A percentile compares a stretch with the other conserved stretches of the same genome.
Conservation (phyloP, 2,888 invertebrate species). For the Ptilodon capucinus region DNA sequence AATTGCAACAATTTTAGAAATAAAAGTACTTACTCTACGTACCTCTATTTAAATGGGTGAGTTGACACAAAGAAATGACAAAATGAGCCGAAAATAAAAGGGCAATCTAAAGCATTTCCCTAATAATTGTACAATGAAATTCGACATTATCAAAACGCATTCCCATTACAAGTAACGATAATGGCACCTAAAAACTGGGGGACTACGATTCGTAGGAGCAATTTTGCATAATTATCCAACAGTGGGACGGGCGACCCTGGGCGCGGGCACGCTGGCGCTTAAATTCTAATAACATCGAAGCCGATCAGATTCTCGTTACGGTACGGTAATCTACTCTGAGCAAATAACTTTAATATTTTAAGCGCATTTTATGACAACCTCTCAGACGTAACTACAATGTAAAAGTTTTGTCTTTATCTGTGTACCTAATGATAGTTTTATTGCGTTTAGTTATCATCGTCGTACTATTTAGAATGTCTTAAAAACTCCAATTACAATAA, state of each 20-base stretch:
- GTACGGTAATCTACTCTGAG: slow-evolving; percentile 66
- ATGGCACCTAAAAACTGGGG: slow-evolving; percentile 76
- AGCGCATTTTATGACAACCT: slow-evolving; percentile 5
- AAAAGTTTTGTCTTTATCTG: too few relatives aligned
- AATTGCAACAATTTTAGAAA: too few relatives aligned
- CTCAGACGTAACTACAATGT: neutral
- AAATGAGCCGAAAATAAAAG: slow-evolving; percentile 58
- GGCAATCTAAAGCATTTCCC: slow-evolving; percentile 56
- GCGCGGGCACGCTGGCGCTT: slow-evolving; percentile 68
- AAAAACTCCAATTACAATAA: slow-evolving; percentile 2
- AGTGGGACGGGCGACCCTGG: slow-evolving; percentile 44
- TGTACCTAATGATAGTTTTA: too few relatives aligned
- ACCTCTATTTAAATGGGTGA: neutral
- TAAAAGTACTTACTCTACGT: too few relatives aligned
- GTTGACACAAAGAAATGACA: slow-evolving; percentile 33
- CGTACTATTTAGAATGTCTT: too few relatives aligned
- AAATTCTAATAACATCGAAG: slow-evolving; percentile 77
- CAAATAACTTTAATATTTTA: slow-evolving; percentile 59
- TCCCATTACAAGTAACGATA: slow-evolving; percentile 78
- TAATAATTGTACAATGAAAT: slow-evolving; percentile 74
- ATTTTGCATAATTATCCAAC: slow-evolving; percentile 80
- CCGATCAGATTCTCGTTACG: slow-evolving; percentile 77
- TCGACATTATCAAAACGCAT: slow-evolving; percentile 78
- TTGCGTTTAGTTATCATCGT: neutral
- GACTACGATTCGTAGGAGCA: slow-evolving; percentile 76